Percentiles rank a stretch among this genome's conserved stretches.
Conservation (phyloP, 2,888 invertebrate genomes). For the Hesperia comma region DNA sequence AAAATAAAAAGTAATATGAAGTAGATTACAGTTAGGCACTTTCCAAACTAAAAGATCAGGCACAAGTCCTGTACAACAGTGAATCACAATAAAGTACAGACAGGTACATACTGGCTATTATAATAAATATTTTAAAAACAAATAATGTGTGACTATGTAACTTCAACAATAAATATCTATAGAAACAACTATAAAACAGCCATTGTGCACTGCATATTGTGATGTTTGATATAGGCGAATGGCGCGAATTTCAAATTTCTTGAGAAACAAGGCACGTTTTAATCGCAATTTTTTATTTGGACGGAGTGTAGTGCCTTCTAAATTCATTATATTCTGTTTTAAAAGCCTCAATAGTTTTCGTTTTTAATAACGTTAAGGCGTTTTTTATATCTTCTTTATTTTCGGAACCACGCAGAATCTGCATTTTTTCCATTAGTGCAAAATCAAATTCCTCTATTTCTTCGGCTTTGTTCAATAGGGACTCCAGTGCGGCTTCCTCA, state of each 20-base stretch:
- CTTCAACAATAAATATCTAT: neutral
- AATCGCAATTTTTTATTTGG: slow-evolving; percentile 45
- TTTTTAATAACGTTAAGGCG: slow-evolving; percentile 65
- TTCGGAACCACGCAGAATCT: slow-evolving; percentile 62
- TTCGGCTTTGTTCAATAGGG: slow-evolving; percentile 71
- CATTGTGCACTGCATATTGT: neutral
- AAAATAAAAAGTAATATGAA: too few relatives aligned
- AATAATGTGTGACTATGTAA: too few relatives aligned
- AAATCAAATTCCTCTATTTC: slow-evolving; percentile 75
- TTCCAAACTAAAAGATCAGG: too few relatives aligned
- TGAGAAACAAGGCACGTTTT: slow-evolving; percentile 52
- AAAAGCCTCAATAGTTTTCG: slow-evolving; percentile 70
- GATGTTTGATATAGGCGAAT: neutral
- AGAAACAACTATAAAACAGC: neutral
- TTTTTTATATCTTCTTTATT: slow-evolving; percentile 65
- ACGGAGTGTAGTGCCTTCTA: slow-evolving; percentile 63
- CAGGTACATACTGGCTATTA: neutral
- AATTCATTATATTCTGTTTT: slow-evolving; percentile 70
- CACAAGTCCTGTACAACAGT: too few relatives aligned
- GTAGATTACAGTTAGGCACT: too few relatives aligned
- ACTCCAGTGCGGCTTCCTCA: slow-evolving; percentile 61
- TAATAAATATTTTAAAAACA: neutral
- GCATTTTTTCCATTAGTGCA: slow-evolving; percentile 70
- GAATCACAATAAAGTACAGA: neutral
- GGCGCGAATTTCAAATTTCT: slow-evolving; percentile 59